Percentiles rank a stretch among this genome's conserved stretches.
Evolutionary conservation across 2,113 vertebrate species (phyloP).

Genomic region (Aspiorhynchus laticeps): DNA sequence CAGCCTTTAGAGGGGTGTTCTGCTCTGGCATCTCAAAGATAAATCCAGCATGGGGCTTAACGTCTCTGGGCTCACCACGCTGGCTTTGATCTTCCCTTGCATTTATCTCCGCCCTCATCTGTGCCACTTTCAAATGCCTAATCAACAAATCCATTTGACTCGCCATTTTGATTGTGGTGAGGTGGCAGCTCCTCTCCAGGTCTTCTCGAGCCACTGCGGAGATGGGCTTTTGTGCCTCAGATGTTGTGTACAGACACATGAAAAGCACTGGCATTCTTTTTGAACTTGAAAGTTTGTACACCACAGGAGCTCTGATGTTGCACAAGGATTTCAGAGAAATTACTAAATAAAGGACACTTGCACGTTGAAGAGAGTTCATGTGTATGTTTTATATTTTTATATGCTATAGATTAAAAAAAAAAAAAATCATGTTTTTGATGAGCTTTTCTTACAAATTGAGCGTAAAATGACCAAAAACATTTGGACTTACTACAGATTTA

Average conservation of each 20-base stretch:
- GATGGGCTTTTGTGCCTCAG: constrained; percentile 13
- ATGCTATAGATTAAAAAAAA: not conserved
- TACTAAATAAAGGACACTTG: not conserved
- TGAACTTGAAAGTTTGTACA: not conserved
- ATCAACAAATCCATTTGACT: constrained; percentile 60
- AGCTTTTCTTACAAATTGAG: not conserved
- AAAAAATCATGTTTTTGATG: not conserved
- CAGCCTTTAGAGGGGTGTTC: constrained; percentile 32
- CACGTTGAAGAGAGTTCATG: not conserved
- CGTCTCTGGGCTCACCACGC: constrained; percentile 32
- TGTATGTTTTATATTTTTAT: not conserved
- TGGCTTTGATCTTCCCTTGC: constrained; percentile 54
- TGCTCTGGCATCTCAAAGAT: constrained; percentile 45
- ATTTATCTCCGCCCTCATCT: constrained; percentile 55
- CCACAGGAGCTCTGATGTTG: constrained; percentile 4
- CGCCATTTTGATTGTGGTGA: constrained; percentile 46
- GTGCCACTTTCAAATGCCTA: constrained; percentile 42
- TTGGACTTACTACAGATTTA: not conserved
- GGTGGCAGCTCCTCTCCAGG: constrained; percentile 20
- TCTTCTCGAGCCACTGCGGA: constrained; percentile 24
- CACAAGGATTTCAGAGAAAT: not conserved
- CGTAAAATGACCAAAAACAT: not conserved
- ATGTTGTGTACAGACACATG: constrained; percentile 24
- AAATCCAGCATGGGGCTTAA: constrained; percentile 44
- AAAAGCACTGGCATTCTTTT: constrained; percentile 39